Percentiles rank a stretch among this genome's conserved stretches.
phyloP scores from a whole-genome alignment of 2,797 vertebrate genomes.

The Smutsia temminckii region DNA sequence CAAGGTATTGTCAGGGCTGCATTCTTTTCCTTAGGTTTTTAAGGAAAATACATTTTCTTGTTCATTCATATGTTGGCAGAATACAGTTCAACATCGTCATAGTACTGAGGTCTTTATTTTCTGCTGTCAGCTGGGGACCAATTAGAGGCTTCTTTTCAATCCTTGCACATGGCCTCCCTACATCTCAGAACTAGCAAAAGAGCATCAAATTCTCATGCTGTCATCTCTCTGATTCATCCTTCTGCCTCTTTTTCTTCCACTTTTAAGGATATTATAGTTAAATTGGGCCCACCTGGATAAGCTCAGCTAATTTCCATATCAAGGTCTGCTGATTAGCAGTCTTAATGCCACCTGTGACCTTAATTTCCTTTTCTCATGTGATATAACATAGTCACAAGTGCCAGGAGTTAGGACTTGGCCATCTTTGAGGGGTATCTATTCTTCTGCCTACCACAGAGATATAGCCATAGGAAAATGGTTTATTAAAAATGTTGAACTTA shows the following conservation, averaged over 20 bases:
- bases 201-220: background rate
- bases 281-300: background rate
- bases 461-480: background rate
- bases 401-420: background rate
- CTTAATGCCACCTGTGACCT: background rate
- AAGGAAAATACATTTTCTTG: background rate
- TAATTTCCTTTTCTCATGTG: background rate
- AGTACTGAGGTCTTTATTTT: background rate
- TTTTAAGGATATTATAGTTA: background rate
- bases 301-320: background rate
- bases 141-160: background rate
- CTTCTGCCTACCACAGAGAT: background rate
- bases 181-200: background rate
- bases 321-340: background rate
- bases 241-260: background rate
- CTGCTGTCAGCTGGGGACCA: background rate
- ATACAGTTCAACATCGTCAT: background rate
- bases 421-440: background rate
- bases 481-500: background rate
- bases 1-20: background rate
- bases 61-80: background rate
- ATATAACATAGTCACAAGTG: background rate
- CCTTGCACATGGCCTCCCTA: background rate
- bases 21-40: background rate
- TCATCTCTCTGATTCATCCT: background rate